A percentile compares a stretch with the other conserved stretches of the same genome.
phyloP scores from a whole-genome alignment of 2,113 vertebrate genomes.

The Pao palembangensis region DNA sequence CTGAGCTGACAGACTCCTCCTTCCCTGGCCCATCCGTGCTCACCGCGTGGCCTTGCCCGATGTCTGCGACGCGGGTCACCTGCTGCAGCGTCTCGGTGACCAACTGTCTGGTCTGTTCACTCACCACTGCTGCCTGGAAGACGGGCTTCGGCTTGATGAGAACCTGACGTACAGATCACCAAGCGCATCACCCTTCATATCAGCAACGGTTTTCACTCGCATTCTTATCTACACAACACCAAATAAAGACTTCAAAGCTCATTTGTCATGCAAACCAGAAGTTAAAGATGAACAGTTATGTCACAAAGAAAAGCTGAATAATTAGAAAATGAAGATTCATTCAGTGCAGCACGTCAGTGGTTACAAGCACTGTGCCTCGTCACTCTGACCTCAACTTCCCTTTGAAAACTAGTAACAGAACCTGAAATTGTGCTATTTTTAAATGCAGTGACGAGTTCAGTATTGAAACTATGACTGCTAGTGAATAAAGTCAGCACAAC shows the following conservation, averaged over 20 bases:
- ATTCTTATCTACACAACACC: no score
- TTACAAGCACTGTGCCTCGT: conserved; percentile 1
- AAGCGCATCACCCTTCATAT: no score
- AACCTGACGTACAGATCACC: conserved; percentile 72
- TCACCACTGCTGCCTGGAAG: conserved; percentile 93
- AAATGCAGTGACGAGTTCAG: neutral
- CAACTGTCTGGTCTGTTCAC: conserved; percentile 92
- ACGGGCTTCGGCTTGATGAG: conserved; percentile 98
- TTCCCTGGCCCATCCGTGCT: conserved; percentile 78
- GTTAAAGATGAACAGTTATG: no score
- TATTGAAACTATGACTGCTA: conserved; percentile 14
- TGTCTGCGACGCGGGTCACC: conserved; percentile 82
- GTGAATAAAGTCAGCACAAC: neutral
- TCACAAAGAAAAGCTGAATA: no score
- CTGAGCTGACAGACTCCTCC: conserved; percentile 80
- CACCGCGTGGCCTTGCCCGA: conserved; percentile 66
- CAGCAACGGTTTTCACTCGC: no score
- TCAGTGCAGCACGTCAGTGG: neutral
- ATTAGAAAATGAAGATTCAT: neutral
- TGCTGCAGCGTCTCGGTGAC: conserved; percentile 96
- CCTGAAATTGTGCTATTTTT: conserved; percentile 7
- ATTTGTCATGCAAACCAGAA: no score
- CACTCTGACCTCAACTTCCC: conserved; percentile 28
- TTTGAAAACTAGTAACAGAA: conserved; percentile 2
- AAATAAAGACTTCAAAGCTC: neutral